Base-by-base conservation (phyloP, 2,113 vertebrate genomes). In the Cynopterus brachyotis region DNA sequence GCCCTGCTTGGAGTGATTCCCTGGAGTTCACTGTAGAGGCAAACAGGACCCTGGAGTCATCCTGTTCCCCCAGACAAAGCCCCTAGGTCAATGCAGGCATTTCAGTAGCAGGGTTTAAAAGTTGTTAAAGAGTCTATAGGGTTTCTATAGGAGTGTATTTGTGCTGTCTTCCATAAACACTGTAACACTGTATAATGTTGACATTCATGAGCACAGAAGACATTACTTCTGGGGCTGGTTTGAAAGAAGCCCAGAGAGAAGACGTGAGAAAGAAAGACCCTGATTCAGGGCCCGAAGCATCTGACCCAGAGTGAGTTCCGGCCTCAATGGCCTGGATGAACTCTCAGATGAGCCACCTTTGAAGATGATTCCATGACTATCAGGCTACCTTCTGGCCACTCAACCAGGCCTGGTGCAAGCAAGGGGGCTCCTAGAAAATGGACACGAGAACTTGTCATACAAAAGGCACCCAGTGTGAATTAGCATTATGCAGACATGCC, bases 261-360 rank as follows among this genome's bases (percentile, higher is more conserved):
- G 70, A 67, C 20, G 26, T 13, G 87, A 64, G 60, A 60, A 35
- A 92, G 9, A 79, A 45, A 53, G 35, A 4, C 4, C 6, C 73
- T 26, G 37, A 20, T 9, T 32, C 42, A 59, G 50, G 50, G 35
- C 30, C 64, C 24, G 20, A 26, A 17, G 7, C 88, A 40, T 53
- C 13, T 6, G 9, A 30, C 7, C 5, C 50, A 30, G 22, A 37
- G 50, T 73, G 2, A 57, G 6, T 28, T 2, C 0, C 0, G 20
- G 64, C 47, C 19, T 72, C 7, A 0, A 1, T 6, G 59, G 42
- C 22, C 37, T 15, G 28, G 28, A 24, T 35, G 53, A 69, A 35
- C 30, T 24, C 67, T 80, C 67, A 70, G 35, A 64, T 16, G 57
- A 62, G 28, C 3, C 3, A 45, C 3, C 15, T n/a, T 62, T 73